Evolutionary conservation across 2,888 invertebrate genomes (phyloP), one percentile per base, ranked within the genome.

Genomic region (Eucriotettix oculatus): DNA sequence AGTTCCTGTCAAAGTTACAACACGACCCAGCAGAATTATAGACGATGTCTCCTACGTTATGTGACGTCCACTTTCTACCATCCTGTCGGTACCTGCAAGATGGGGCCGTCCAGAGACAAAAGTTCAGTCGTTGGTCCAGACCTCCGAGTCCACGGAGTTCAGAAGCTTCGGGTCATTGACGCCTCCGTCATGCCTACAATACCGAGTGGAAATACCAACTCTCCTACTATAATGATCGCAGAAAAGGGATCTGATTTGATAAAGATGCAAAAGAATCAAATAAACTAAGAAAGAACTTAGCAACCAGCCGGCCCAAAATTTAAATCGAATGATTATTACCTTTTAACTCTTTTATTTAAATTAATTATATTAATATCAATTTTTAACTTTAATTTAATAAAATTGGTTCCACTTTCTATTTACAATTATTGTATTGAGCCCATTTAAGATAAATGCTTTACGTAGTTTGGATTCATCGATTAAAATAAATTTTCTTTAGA

Each of bases 1-100:
- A 83, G 85, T 0, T 85, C 85, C 52, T 90, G 90, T 68, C 79
- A 81, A 65, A 69, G 78, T 55, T 65, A 70, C 54, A 63, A 65
- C n/a, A 70, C 69, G 58, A 67, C 69, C 54, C 69, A 73, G 1
- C 73, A 77, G 54, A 69, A 69, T 0, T 84, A 80, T 68, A 80
- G 82, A 79, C 71, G 73, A 63, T 84, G 84, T 67, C 76, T 79
- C 54, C 75, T 79, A 7, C 73, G 57, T 11, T 60, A 62, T 17
- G 16, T 60, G 29, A 56, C 63, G 7, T 52, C 58, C 9, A 63
- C 63, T 41, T 58, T 59, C 40, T 63, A 62, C 54, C 63, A 63
- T 44, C 63, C 63, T 41, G 60, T 62, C 40, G 62, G 62, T 16
- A 63, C 63, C 10, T 63, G 63, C 57, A 56, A 58, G 42, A 63